Evolutionary conservation across 2,797 vertebrate genomes (phyloP).

Genomic region (Novumbra hubbsi): DNA sequence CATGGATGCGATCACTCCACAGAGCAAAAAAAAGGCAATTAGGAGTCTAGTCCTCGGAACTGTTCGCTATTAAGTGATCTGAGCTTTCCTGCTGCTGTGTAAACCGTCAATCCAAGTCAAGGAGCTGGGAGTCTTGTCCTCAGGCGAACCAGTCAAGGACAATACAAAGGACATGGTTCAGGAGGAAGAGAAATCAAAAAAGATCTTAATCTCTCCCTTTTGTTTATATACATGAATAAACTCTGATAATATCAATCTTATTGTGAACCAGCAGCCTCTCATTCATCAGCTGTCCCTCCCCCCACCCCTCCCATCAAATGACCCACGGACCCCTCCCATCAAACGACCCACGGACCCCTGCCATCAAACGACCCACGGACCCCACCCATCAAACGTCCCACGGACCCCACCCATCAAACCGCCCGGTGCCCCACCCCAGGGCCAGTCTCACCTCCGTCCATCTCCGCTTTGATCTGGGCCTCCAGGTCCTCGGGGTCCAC

Average conservation of each 20-base stretch:
- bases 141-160: neutral
- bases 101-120: neutral
- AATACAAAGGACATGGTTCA: neutral
- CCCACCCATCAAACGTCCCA: too few species aligned
- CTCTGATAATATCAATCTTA: neutral
- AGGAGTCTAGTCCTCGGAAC: neutral
- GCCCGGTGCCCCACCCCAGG: accelerated
- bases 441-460: conserved; percentile 63
- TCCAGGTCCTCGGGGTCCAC: conserved; percentile 86
- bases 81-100: neutral
- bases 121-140: neutral
- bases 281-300: neutral
- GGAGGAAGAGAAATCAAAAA: neutral
- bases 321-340: accelerated
- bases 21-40: neutral
- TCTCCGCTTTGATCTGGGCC: conserved; percentile 79
- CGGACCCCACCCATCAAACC: neutral
- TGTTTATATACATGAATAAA: neutral
- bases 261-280: neutral
- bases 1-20: neutral
- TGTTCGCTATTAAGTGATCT: neutral
- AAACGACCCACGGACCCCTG: accelerated
- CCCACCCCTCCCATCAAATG: neutral
- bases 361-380: too few species aligned
- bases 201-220: neutral